These are phyloP conservation scores for Eupristina koningsbergeri DNA, from an alignment of 1,140 invertebrate species.

Conservation along the genomic window DNA sequence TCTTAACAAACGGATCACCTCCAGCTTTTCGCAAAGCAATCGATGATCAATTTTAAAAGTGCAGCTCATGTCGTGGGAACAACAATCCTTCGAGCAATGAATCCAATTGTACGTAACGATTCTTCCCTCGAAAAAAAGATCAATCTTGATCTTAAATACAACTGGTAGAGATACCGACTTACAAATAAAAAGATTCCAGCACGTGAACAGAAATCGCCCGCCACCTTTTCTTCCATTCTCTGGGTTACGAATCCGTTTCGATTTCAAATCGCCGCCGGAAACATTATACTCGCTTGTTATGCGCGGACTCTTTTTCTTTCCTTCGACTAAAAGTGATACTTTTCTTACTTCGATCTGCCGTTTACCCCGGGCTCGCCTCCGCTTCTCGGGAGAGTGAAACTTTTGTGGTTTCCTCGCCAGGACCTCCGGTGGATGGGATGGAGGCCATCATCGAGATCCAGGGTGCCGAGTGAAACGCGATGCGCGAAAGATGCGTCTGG, in stretches of 20 bases:
- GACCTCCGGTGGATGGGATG: conserved; percentile 1
- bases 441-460: not conserved
- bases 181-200: conserved; percentile 1
- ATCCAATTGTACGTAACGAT: conserved; percentile 15
- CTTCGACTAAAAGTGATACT: conserved; percentile 28
- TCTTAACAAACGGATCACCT: not conserved
- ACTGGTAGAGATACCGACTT: conserved; percentile 24
- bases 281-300: conserved; percentile 36
- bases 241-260: conserved; percentile 46
- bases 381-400: conserved; percentile 5
- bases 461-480: conserved; percentile 29
- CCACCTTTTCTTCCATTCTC: conserved; percentile 31
- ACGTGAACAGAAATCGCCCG: conserved; percentile 19
- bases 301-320: conserved; percentile 13
- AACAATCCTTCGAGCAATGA: conserved; percentile 21
- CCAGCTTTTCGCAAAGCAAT: not conserved
- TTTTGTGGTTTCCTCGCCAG: conserved; percentile 29
- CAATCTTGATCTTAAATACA: conserved; percentile 23
- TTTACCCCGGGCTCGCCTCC: not conserved
- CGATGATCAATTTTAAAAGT: conserved; percentile 2
- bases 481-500: conserved; percentile 40
- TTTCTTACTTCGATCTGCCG: conserved; percentile 12
- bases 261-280: conserved; percentile 49
- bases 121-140: conserved; percentile 17
- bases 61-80: conserved; percentile 30